Evolutionary conservation across 2,888 invertebrate species (phyloP), one percentile per base, ranked within the genome.

Genomic region (Catocala fraxini): DNA sequence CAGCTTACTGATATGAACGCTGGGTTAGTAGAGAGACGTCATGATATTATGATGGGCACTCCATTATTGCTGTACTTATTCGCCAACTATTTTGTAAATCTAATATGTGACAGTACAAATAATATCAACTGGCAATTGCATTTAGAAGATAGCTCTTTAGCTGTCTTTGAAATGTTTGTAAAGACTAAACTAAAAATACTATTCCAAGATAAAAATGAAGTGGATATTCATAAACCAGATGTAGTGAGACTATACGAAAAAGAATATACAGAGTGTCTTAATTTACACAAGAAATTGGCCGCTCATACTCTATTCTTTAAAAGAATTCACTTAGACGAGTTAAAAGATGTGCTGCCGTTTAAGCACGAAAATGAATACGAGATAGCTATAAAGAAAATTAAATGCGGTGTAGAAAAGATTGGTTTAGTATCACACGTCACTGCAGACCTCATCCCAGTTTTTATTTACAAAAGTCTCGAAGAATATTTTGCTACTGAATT

Each of bases 151-250:
- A 35, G 35, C 35, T 35, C 7, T 6, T 7, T 35, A 6, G n/a
- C 60, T 1, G 64, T 52, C 13, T 70, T 70, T n/a, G 59, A 64
- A 57, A 58, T 55, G 15, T 72, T 65, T 43, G 52, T 62, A 13
- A 62, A 63, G 34, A 66, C 51, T 6, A 72, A 72, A 70, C 34
- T 72, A n/a, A 70, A 51, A 41, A 66, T 73, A 39, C 53, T 69
- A 6, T 68, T 68, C 25, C 42, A 67, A 57, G 69, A 68, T 12
- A 73, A 73, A 48, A 56, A 65, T 39, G 55, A 62, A 35, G 61
- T 63, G 58, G 59, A 65, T 15, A 43, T 71, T 0, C 63, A 49
- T 41, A 69, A 63, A 10, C 59, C 71, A 3, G 56, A 61, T 12
- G 56, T 69, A 35, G 46, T 60, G 43, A 15, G 55, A 9, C 46